A percentile compares a stretch with the other conserved stretches of the same genome.
phyloP scores from a whole-genome alignment of 2,888 invertebrate genomes.

The Scaptomyza reducta region DNA sequence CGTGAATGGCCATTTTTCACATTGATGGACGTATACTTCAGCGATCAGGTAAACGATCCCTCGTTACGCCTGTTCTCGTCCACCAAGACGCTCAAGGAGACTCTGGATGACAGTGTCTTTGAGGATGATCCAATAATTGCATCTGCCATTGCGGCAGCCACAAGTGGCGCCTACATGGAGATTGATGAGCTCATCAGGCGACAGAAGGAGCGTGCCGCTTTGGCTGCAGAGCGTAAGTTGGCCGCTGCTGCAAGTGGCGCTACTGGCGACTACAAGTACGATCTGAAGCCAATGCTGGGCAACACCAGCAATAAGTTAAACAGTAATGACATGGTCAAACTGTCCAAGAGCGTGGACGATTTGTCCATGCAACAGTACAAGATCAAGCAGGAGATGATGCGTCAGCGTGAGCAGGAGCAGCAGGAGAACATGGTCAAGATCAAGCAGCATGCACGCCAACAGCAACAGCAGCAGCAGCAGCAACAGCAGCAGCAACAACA shows the following conservation, averaged over 20 bases:
- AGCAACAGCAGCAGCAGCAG: constrained; percentile 74
- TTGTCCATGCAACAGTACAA: constrained; percentile 80
- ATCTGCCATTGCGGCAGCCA: constrained; percentile 84
- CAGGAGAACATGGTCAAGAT: constrained; percentile 82
- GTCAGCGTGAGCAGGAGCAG: constrained; percentile 81
- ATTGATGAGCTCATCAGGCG: constrained; percentile 83
- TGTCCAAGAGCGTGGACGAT: constrained; percentile 81
- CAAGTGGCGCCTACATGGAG: constrained; percentile 84
- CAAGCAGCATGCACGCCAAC: constrained; percentile 81
- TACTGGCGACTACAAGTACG: constrained; percentile 77
- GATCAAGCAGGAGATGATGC: constrained; percentile 79
- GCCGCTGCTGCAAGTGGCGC: constrained; percentile 65
- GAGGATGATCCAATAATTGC: constrained; percentile 85
- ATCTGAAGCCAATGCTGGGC: constrained; percentile 79
- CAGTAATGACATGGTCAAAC: constrained; percentile 75
- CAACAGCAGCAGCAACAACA: constrained; percentile 69
- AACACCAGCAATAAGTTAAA: constrained; percentile 75
- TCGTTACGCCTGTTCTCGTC: constrained; percentile 84
- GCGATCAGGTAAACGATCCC: constrained; percentile 85
- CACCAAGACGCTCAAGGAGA: constrained; percentile 84
- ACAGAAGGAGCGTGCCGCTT: constrained; percentile 80
- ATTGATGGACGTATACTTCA: constrained; percentile 84
- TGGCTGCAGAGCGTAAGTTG: constrained; percentile 74
- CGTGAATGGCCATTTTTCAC: constrained; percentile 85
- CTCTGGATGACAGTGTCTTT: constrained; percentile 84